These are phyloP conservation scores for Hassar affinis DNA, from an alignment of 2,113 vertebrate species.

Conservation along the genomic window DNA sequence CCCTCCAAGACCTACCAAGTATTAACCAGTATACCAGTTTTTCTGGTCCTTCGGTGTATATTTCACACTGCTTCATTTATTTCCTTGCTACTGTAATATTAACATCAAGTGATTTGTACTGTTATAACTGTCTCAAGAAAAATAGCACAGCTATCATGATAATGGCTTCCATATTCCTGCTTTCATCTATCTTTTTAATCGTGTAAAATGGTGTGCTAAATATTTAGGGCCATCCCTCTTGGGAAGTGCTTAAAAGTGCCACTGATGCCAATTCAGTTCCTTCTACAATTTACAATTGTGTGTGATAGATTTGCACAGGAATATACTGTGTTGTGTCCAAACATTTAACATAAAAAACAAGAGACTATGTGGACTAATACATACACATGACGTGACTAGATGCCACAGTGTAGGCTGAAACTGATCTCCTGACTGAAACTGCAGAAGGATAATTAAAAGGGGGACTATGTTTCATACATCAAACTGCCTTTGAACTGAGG, in stretches of 20 bases:
- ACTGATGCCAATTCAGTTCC: slow-evolving; percentile 26
- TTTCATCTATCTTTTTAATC: not conserved
- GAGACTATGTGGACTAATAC: not conserved
- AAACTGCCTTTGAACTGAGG: slow-evolving; percentile 49
- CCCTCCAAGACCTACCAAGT: too few relatives aligned
- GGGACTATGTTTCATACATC: slow-evolving; percentile 50
- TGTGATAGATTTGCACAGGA: not conserved
- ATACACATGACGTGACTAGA: slow-evolving; percentile 14
- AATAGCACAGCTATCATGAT: not conserved
- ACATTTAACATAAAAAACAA: not conserved
- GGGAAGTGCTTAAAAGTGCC: not conserved
- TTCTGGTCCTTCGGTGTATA: too few relatives aligned
- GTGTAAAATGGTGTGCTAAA: not conserved
- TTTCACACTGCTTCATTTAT: not conserved
- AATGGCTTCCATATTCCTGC: not conserved
- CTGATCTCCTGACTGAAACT: slow-evolving; percentile 38
- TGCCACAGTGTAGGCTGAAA: slow-evolving; percentile 34
- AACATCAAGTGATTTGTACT: not conserved
- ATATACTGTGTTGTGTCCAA: not conserved
- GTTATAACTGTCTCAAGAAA: not conserved
- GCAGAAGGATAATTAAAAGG: slow-evolving; percentile 46
- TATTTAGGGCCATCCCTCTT: not conserved
- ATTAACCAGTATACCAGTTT: too few relatives aligned
- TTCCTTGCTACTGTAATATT: not conserved
- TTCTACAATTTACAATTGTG: not conserved